Base-by-base conservation (phyloP, 2,113 vertebrate species). In the Coptodon bakossiorum region DNA sequence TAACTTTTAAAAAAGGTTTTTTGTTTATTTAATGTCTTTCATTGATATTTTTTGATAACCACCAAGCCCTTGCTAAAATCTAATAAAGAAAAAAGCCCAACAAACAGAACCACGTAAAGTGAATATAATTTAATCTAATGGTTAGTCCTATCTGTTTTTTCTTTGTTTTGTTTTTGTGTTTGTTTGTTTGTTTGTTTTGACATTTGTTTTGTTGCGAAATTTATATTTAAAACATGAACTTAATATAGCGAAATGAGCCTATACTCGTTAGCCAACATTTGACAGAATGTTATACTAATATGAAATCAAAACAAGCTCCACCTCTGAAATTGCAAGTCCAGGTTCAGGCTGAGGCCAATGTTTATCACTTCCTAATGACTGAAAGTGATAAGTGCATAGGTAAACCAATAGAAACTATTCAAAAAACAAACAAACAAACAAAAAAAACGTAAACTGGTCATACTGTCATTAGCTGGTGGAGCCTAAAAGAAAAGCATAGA, bases 1-100 rank as follows among this genome's bases (percentile, higher is more conserved):
- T 0, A 61, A 19, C 59, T 61, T 61, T 2, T 19, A 63, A 31
- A 7, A 31, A 31, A 0, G 19, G 2, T 61, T 61, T 63, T 6
- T 19, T 63, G 29, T 61, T 14, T 0, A 36, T 9, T 66, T 66
- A 40, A 68, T 22, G 7, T 68, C 19, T 40, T 71, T 71, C 0
- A 0, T 22, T 40, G 63, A 24, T 6, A 43, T 71, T 0, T 24
- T 40, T 24, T 43, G n/a, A 71, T 24, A 43, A 68, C 36, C 36
- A 71, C 36, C 63, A 71, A 43, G 36, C 36, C 4, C 6, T n/a
- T 40, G 36, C 0, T 40, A 71, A 13, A 68, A 14, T 68, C 36
- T 40, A 68, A 7, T 68, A 24, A 68, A 38, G 63, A 40, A 1
- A 68, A 40, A 14, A 22, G 36, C 11, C 63, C 7, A 6, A 68